Percentiles rank a stretch among this genome's conserved stretches.
Evolutionary conservation across 1,140 invertebrate species (phyloP).

Genomic region (Drosophila paulistorum): DNA sequence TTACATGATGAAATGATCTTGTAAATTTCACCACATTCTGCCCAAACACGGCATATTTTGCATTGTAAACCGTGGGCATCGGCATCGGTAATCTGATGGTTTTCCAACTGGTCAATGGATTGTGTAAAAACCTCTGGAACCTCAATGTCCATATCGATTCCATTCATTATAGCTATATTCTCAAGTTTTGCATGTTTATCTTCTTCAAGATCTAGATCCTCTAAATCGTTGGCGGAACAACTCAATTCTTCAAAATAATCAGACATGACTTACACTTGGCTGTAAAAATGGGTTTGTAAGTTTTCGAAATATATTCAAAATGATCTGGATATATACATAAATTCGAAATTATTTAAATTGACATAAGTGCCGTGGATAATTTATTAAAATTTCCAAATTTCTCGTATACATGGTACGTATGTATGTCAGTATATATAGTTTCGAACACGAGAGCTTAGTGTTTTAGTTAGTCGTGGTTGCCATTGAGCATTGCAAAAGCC

Average conservation of each 20-base stretch:
- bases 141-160: conserved; percentile 1
- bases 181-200: background rate
- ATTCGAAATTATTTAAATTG: background rate
- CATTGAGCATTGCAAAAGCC: conserved; percentile 45
- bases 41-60: background rate
- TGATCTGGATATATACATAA: too few relatives aligned
- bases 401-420: conserved; percentile 1
- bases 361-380: conserved; percentile 10
- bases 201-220: background rate
- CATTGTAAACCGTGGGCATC: background rate
- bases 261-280: background rate
- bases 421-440: conserved; percentile 18
- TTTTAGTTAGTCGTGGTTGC: conserved; percentile 23
- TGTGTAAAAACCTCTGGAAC: background rate
- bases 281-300: background rate
- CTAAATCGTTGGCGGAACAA: background rate
- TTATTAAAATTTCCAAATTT: conserved; percentile 24
- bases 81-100: background rate
- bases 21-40: background rate
- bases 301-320: background rate
- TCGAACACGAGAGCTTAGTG: conserved; percentile 1
- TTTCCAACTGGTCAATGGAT: background rate
- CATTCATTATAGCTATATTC: background rate
- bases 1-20: background rate
- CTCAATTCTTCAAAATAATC: conserved; percentile 1